Conservation (phyloP, 2,797 vertebrate genomes). For the Octomys mimax region DNA sequence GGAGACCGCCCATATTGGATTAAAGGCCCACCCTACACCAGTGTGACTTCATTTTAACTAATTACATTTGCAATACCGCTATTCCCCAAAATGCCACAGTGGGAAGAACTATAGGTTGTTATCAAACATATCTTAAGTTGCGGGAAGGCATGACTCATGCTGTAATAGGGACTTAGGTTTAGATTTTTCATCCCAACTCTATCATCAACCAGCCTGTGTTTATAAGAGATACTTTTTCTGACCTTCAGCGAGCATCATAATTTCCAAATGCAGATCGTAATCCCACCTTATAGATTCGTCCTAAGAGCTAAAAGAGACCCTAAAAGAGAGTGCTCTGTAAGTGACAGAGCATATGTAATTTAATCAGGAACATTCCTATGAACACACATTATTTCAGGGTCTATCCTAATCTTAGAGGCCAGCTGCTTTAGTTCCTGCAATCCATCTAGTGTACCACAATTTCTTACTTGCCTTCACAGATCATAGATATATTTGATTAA, state of each 20-base stretch:
- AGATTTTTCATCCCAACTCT: neutral
- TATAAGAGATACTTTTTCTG: neutral
- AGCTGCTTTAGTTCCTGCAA: neutral
- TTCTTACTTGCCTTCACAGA: conserved; percentile 62
- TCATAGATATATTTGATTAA: conserved; percentile 66
- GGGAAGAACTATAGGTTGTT: neutral
- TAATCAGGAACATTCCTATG: neutral
- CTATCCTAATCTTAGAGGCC: neutral
- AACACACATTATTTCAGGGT: neutral
- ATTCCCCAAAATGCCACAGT: conserved; percentile 19
- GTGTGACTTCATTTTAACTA: neutral
- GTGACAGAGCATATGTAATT: neutral
- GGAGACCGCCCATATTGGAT: neutral
- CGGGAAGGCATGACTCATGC: neutral
- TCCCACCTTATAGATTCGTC: neutral
- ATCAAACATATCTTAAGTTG: neutral
- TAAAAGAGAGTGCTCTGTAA: neutral
- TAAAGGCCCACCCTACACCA: neutral
- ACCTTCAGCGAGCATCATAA: neutral
- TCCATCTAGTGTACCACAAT: neutral
- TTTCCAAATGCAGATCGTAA: neutral
- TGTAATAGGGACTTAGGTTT: neutral
- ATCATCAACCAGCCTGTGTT: neutral
- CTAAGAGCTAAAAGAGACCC: neutral
- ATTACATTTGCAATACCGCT: neutral